phyloP scores from a whole-genome alignment of 2,797 vertebrate species.

The Chaetodon trifasciatus region DNA sequence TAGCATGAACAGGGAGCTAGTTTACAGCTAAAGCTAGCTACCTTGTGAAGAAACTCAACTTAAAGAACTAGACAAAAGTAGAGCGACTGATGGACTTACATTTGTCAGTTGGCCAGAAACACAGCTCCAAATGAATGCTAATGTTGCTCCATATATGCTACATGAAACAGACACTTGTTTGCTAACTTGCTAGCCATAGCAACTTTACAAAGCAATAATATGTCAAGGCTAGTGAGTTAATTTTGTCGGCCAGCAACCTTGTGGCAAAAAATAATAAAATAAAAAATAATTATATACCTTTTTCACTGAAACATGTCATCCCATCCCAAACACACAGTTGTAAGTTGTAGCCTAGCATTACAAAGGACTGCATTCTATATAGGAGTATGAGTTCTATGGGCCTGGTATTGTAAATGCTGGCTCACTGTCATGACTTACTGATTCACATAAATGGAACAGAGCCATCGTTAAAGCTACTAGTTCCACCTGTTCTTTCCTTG shows the following conservation, averaged over 20 bases:
- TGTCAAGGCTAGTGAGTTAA: neutral
- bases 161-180: neutral
- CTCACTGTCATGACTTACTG: neutral
- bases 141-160: neutral
- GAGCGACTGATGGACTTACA: neutral
- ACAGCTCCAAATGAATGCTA: neutral
- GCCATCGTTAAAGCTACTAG: neutral
- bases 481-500: neutral
- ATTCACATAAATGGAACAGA: slow-evolving; percentile 7
- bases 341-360: neutral
- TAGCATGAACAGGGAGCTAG: neutral
- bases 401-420: neutral
- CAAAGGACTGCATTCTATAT: slow-evolving; percentile 3
- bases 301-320: neutral
- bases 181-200: neutral
- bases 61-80: neutral
- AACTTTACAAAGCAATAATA: neutral
- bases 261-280: neutral
- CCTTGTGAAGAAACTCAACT: too few relatives aligned
- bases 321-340: neutral
- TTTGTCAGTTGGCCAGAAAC: neutral
- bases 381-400: neutral
- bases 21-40: neutral
- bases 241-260: neutral
- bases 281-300: neutral